Evolutionary conservation across 2,888 invertebrate species (phyloP), one percentile per base, ranked within the genome.

Genomic region (Halictus quadricinctus): DNA sequence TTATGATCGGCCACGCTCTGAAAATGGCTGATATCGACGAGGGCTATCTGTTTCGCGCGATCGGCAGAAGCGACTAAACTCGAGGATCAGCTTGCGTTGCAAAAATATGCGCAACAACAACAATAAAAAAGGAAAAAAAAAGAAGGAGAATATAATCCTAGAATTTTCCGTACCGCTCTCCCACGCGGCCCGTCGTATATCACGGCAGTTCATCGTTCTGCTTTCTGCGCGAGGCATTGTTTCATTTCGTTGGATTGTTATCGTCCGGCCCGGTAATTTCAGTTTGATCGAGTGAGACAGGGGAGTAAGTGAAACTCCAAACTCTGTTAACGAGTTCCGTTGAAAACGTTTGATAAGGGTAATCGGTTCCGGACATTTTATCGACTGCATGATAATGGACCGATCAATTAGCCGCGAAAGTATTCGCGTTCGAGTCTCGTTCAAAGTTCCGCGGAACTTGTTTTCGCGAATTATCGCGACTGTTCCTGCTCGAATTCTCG

Each of bases 391-490:
- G 41, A 69, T 69, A 69, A 69, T 69, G 69, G 69, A 41, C 41
- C 36, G 36, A 41, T 69, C 21, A 41, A 41, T 69, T 69, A 69
- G 41, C 69, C 41, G 41, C 69, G 75, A 79, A 83, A 83, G 79
- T 83, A 66, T 76, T 76, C 75, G 43, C 73, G 58, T 75, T 84
- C 79, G 84, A 79, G 72, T 84, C 72, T 79, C 84, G 75, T 83
- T 83, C 75, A 73, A 64, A 64, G 15, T 64, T 64, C n/a, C 29
- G 29, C 64, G 64, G 29, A 58, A 64, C 15, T 64, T 64, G 64
- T 64, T 29, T 64, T 29, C 64, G 18, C 64, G 64, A 29, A 64
- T 64, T 64, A 64, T 29, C 64, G 64, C 15, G 29, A 64, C 29
- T 25, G 64, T 64, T 29, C 29, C 15, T 15, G 25, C 29, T 0